Base-by-base conservation (phyloP, 2,113 vertebrate species). In the Cricetomys ansorgei region DNA sequence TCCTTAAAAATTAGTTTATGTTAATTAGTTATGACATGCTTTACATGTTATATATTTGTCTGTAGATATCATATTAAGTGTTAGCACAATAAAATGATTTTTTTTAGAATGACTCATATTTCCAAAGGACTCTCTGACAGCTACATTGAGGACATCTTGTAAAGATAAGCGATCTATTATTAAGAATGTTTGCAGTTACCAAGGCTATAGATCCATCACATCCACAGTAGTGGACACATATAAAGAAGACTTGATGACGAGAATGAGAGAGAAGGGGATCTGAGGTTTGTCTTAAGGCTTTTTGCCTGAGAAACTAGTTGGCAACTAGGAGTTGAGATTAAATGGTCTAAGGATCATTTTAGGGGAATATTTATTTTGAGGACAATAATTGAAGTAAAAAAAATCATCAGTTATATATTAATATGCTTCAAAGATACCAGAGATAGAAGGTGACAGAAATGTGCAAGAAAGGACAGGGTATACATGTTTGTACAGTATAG, bases 1-100 rank as follows among this genome's bases (percentile, higher is more conserved):
- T 90, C 25, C 64, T 94, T 93, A 50, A 87, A 95, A 93, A 59
- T 57, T 81, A 85, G 12, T 27, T 80, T 81, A 9, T n/a, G n/a
- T n/a, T n/a, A n/a, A n/a, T n/a, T n/a, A n/a, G n/a, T n/a, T n/a
- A 65, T n/a, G 2, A 83, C 69, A 0, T 84, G 3, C 3, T 70
- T 91, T 73, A 53, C 5, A 76, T 55, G 25, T 73, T 23, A 86
- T 13, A 31, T 65, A 64, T 9, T 76, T 91, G 25, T 76, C 70
- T 19, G 9, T 12, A 91, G n/a, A 57, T 19, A 16, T 40, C 21
- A 23, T 45, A 15, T 45, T 76, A 73, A 72, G 15, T 94, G n/a
- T 45, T 59, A 57, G 19, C 10, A 53, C 13, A 88, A 43, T 50
- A 86, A 55, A 73, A 64, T 62, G n/a, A 8, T 2, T 17, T 13